Conservation (phyloP, 1,140 invertebrate species). For the Rhopalosiphum padi region DNA sequence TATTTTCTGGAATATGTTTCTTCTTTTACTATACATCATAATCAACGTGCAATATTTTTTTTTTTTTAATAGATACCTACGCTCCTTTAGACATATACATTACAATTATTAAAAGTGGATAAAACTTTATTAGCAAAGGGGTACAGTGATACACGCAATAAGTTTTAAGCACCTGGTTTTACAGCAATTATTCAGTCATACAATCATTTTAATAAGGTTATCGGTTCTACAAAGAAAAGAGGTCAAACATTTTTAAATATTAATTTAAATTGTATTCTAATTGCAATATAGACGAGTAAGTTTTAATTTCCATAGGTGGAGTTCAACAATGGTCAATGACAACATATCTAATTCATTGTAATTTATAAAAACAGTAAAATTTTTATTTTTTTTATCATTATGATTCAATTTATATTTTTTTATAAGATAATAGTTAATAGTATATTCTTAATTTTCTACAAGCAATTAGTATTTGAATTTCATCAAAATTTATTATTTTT, state of each 20-base stretch:
- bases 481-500: background rate
- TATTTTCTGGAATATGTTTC: background rate
- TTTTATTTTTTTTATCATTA: background rate
- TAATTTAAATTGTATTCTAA: background rate
- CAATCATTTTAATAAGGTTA: background rate
- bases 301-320: too few species aligned
- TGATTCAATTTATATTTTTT: background rate
- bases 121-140: background rate
- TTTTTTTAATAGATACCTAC: background rate
- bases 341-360: background rate
- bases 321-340: too few species aligned
- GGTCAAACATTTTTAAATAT: background rate
- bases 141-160: background rate
- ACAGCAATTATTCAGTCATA: background rate
- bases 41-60: background rate
- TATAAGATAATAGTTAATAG: background rate
- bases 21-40: background rate
- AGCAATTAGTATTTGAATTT: background rate
- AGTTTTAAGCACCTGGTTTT: background rate
- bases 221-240: background rate
- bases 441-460: background rate
- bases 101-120: background rate
- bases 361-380: background rate
- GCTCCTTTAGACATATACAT: background rate
- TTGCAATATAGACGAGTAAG: too few species aligned